Percentiles rank a stretch among this genome's conserved stretches.
These are phyloP conservation scores for Eumaeus atala DNA, from an alignment of 1,140 invertebrate species.

Conservation along the genomic window DNA sequence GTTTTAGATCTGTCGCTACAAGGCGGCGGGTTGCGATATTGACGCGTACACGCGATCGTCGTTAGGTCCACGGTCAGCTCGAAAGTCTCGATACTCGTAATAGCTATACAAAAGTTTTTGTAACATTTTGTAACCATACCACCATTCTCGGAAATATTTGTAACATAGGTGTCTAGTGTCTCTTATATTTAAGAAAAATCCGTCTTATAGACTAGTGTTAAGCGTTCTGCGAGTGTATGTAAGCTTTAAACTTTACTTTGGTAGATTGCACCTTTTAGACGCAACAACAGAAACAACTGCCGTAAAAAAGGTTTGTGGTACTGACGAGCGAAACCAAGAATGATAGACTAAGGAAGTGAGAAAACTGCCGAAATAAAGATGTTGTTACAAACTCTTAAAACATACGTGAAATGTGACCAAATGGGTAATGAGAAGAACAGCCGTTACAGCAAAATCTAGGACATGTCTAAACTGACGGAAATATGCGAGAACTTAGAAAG, in stretches of 20 bases:
- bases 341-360: no score
- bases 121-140: constrained; percentile 72
- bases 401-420: no score
- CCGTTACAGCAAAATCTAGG: no score
- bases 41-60: neutral
- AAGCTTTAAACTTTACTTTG: constrained; percentile 30
- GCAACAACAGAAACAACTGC: neutral
- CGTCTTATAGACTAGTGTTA: constrained; percentile 61
- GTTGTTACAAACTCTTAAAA: no score
- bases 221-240: constrained; percentile 38
- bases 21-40: neutral
- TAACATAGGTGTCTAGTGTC: constrained; percentile 67
- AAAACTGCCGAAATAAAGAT: no score
- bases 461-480: no score
- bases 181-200: constrained; percentile 62
- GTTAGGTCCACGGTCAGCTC: neutral
- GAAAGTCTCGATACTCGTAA: constrained; percentile 1
- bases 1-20: neutral
- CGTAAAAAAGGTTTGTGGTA: no score
- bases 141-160: constrained; percentile 25
- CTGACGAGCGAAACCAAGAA: no score
- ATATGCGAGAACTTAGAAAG: no score
- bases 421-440: no score
- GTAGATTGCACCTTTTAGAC: constrained; percentile 16
- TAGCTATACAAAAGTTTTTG: constrained; percentile 34